A percentile compares a stretch with the other conserved stretches of the same genome.
Evolutionary conservation across 2,113 vertebrate species (phyloP).

Genomic region (Dunckerocampus dactyliophorus): DNA sequence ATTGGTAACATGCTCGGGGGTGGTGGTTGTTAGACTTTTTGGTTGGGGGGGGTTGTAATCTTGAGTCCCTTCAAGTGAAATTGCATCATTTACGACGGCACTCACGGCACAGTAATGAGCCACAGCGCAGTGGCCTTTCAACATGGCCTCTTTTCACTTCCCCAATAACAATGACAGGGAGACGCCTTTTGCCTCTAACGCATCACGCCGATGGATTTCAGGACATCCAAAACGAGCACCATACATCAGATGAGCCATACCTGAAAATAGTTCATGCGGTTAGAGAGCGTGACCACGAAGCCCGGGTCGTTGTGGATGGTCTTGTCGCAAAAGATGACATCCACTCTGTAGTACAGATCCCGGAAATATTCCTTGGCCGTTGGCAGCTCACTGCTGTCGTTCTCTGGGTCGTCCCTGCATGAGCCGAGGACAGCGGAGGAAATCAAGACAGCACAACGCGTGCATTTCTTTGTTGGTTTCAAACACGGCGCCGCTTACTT

Average conservation of each 20-base stretch:
- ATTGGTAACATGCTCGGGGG: no score
- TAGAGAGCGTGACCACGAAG: constrained; percentile 96
- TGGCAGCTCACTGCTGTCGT: constrained; percentile 92
- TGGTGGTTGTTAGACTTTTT: no score
- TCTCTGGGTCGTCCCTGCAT: constrained; percentile 92
- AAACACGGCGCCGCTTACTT: constrained; percentile 75
- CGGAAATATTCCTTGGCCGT: constrained; percentile 98
- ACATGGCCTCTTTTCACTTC: not conserved
- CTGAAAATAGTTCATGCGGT: constrained; percentile 99
- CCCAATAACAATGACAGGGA: not conserved
- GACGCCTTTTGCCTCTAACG: not conserved
- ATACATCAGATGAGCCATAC: constrained; percentile 44
- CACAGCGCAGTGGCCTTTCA: no score
- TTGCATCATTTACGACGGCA: no score
- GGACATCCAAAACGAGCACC: no score
- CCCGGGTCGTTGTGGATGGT: constrained; percentile 98
- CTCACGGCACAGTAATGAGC: no score
- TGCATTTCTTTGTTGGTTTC: not conserved
- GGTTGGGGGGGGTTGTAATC: no score
- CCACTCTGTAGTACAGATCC: constrained; percentile 95
- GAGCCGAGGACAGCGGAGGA: not conserved
- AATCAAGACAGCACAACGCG: not conserved
- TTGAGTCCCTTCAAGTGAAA: no score
- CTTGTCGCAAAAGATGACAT: constrained; percentile 99
- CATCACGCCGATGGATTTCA: no score